A percentile compares a stretch with the other conserved stretches of the same genome.
These are phyloP conservation scores for Geotrypetes seraphini DNA, from an alignment of 2,797 vertebrate genomes.

Conservation along the genomic window DNA sequence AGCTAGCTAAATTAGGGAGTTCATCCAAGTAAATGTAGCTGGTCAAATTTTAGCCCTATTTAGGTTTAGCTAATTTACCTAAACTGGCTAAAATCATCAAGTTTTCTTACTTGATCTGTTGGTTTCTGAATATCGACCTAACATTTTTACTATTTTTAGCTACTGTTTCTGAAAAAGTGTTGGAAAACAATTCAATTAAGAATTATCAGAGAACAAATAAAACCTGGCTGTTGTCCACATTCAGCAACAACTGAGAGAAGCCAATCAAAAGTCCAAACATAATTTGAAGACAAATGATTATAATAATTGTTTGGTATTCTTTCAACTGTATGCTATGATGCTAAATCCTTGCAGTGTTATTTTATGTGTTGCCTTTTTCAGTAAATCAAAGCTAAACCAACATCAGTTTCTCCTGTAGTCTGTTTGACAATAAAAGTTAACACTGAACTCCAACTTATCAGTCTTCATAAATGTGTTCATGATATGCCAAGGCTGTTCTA, in stretches of 20 bases:
- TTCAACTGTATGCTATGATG: slow-evolving; percentile 9
- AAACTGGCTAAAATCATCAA: no score
- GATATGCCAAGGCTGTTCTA: slow-evolving; percentile 17
- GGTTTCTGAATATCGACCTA: no score
- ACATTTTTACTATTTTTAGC: neutral
- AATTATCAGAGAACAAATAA: no score
- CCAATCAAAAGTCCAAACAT: neutral
- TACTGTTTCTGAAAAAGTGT: neutral
- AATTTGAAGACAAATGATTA: slow-evolving; percentile 19
- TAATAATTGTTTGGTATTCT: slow-evolving; percentile 38
- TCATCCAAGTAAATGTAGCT: no score
- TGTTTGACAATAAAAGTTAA: slow-evolving; percentile 53
- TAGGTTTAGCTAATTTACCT: no score
- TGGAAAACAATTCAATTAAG: no score
- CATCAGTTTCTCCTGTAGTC: slow-evolving; percentile 30
- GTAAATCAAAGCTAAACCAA: slow-evolving; percentile 51
- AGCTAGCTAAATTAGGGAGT: no score
- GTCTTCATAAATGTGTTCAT: slow-evolving; percentile 52
- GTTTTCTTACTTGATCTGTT: no score
- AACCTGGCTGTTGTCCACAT: neutral
- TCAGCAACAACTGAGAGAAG: accelerated
- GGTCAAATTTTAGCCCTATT: no score
- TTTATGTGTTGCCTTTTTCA: slow-evolving; percentile 42
- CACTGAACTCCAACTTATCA: slow-evolving; percentile 38
- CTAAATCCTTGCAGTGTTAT: slow-evolving; percentile 22